These are phyloP conservation scores for Pampusana beccarii DNA, from an alignment of 2,113 vertebrate genomes.

Conservation along the genomic window DNA sequence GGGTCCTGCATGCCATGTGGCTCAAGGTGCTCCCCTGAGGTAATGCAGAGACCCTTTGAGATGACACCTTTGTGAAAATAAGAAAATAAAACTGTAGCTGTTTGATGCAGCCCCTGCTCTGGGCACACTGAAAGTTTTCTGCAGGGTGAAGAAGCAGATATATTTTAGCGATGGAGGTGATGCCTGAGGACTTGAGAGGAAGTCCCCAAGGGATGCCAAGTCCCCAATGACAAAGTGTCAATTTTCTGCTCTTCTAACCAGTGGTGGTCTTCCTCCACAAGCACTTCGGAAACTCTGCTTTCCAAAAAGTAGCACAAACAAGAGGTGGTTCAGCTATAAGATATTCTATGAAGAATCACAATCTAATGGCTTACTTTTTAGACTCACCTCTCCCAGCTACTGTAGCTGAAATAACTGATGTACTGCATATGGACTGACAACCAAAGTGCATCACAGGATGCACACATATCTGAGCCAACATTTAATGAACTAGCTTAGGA, in stretches of 20 bases:
- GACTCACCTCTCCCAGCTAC: not conserved
- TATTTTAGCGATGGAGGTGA: not conserved
- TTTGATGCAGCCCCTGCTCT: not conserved
- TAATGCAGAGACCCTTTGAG: not conserved
- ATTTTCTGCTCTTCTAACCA: not conserved
- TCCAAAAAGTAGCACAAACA: not conserved
- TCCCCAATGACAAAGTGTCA: rapidly evolving
- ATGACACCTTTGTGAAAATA: not conserved
- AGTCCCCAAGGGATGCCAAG: not conserved
- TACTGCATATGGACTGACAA: not conserved
- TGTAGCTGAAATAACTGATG: not conserved
- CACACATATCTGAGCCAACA: not conserved
- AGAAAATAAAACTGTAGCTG: not conserved
- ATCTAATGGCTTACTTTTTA: not conserved
- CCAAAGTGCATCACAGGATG: not conserved
- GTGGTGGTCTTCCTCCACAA: not conserved
- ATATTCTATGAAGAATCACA: not conserved
- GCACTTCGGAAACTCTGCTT: not conserved
- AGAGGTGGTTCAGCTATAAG: not conserved
- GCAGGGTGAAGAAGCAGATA: not conserved
- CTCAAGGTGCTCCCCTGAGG: not conserved
- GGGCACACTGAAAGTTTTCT: not conserved
- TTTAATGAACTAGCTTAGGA: not conserved
- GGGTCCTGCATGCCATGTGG: not conserved
- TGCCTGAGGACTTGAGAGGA: not conserved